These are phyloP conservation scores for Noctua janthe DNA, from an alignment of 2,888 invertebrate species.

Conservation along the genomic window DNA sequence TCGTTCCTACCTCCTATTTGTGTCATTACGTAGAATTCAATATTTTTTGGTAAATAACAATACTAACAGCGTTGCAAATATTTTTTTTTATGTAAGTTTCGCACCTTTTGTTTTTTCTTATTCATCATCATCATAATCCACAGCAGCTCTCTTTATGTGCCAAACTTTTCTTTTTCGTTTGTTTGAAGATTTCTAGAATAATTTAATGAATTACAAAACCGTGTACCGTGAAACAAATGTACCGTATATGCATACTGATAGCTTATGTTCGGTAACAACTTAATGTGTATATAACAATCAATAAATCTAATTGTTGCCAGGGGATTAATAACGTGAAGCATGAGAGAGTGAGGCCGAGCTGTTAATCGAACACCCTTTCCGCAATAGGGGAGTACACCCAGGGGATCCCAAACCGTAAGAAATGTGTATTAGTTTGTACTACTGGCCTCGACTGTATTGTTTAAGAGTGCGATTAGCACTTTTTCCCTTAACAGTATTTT, in stretches of 20 bases:
- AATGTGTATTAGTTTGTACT: slow-evolving; percentile 1
- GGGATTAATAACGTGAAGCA: slow-evolving; percentile 9
- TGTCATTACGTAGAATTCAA: no score
- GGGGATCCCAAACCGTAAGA: neutral
- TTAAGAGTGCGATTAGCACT: neutral
- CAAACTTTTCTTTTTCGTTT: no score
- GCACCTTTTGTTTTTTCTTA: no score
- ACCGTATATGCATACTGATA: neutral
- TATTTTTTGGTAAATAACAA: no score
- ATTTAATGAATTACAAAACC: neutral
- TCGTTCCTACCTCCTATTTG: no score
- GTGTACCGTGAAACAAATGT: no score
- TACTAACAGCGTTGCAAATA: no score
- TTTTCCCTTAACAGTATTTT: neutral
- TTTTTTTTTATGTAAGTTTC: no score
- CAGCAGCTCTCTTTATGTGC: no score
- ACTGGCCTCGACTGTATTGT: neutral
- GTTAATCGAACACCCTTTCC: slow-evolving; percentile 14
- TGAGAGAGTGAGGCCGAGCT: neutral
- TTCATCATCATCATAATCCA: no score
- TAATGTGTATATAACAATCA: slow-evolving; percentile 7
- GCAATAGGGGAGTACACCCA: slow-evolving; percentile 16
- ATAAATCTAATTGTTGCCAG: slow-evolving; percentile 1
- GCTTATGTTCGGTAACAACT: neutral
- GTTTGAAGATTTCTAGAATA: neutral